Base-by-base conservation (phyloP, 2,888 invertebrate species). In the Cheilosia urbana region DNA sequence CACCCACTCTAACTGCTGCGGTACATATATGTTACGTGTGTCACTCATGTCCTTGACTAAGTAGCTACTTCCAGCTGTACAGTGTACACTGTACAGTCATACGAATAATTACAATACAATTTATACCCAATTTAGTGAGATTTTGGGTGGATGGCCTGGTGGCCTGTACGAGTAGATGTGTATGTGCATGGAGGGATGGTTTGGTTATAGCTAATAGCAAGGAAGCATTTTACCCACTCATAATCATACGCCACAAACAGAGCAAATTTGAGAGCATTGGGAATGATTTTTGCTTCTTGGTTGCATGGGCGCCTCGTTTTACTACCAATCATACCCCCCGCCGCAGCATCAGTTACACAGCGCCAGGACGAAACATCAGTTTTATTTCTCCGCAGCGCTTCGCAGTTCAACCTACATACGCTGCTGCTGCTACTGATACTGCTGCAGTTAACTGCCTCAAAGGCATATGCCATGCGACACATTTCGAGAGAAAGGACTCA, bases 391-490 rank as follows among this genome's bases (percentile, higher is more conserved):
- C 30, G 42, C 53, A 47, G 53, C 27, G 49, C 15, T n/a, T 34
- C 24, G 27, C 27, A 27, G 34, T 51, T 60, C 60, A 58, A 53
- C 53, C 58, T 66, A 51, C 53, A 53, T 66, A 51, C 21, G 3
- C 34, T 11, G 34, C 34, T 37, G 37, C 37, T 37, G 55, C 17
- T 51, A 40, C 51, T 76, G 71, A 57, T 69, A 60, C 80, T 80
- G 80, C 57, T 80, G 85, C 81, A 85, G 66, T 85, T 85, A 76
- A 81, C 85, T 77, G 62, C 80, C 81, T 85, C 19, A 6, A 60
- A 81, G 85, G 85, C 85, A 85, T 76, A 72, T 85, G 76, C 80
- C 58, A 53, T 76, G 62, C 78, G 72, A 63, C 84, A 66, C 63
- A 68, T 40, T 68, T 58, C 24, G 45, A 47, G 49, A 42, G 24